Base-by-base conservation (phyloP, 2,888 invertebrate genomes). In the Chesias legatella region DNA sequence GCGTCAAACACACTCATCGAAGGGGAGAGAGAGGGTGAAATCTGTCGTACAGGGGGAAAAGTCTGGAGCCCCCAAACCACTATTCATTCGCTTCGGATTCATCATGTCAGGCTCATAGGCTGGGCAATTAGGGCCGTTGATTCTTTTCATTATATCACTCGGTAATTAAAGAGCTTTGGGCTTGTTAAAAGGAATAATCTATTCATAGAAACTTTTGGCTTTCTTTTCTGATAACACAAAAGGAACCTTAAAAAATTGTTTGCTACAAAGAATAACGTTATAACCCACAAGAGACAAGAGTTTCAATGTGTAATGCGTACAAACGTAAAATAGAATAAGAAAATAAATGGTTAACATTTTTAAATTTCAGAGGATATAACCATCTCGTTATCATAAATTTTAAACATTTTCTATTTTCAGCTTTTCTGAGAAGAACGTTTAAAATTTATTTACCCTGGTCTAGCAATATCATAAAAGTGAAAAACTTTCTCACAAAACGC, bases 321-420 rank as follows among this genome's bases (percentile, higher is more conserved):
- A 27, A 47, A 27, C 63, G 56, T 63, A 62, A 60, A 53, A 64
- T 58, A 58, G 56, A 58, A 64, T 66, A 68, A 64, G 67, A 63
- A 62, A 63, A 67, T 61, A 68, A 55, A 56, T 67, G 58, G n/a
- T 59, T 65, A 60, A 67, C 63, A 74, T 75, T 77, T 79, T 78
- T 73, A 77, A 77, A 81, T 76, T 77, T 80, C 68, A 64, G 64
- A 74, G 58, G 66, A 71, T 71, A 77, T 80, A 79, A 78, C 67
- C 69, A 72, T 74, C 68, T 64, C 68, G 64, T 73, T 74, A 76
- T 78, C 69, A 72, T 77, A 68, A 75, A 74, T 70, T 76, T 78
- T 72, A 73, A n/a, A 75, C 67, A 65, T 71, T 74, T 67, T 73
- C 68, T 64, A 56, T 62, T 63, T 63, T 59, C 48, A 54, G 67